Evolutionary conservation across 2,888 invertebrate species (phyloP), one percentile per base, ranked within the genome.

Genomic region (Hydraecia micacea): DNA sequence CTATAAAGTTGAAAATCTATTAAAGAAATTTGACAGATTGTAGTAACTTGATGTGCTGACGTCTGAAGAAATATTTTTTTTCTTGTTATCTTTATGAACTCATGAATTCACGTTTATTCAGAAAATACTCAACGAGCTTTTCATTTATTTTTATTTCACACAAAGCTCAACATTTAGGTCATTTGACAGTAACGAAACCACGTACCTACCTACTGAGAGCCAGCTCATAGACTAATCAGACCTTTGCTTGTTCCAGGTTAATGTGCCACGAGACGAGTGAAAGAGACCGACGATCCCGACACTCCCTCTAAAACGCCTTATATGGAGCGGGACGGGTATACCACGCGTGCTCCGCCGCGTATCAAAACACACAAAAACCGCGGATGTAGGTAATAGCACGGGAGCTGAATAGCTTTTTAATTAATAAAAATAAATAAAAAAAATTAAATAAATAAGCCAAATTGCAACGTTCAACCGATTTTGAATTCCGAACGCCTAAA

Each of bases 261-360:
- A 92, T 90, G 92, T 90, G 91, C 91, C 87, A 81, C 88, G 91
- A 91, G 88, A 90, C 91, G 93, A 89, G 92, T 92, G 93, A 95
- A 84, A 92, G 93, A 92, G 94, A 94, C 91, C 86, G 89, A 90
- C 91, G 83, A 92, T 89, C 91, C 91, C 87, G 88, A 91, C 88
- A 90, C 92, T 90, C 89, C 91, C 86, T 87, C 82, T 86, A 92
- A 94, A 95, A 92, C 93, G 93, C 94, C 93, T 96, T 96, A 96
- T 96, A 96, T 96, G 96, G 96, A 96, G 96, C 95, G 94, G 91
- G 95, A 95, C 94, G 93, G 94, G 94, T 91, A 93, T 90, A 94
- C 88, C 84, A 90, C 94, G 93, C 95, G 96, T 92, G 94, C 93
- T 92, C 89, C 94, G 95, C 91, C 96, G 93, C 95, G 95, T 86